Percentiles rank a stretch among this genome's conserved stretches.
These are phyloP conservation scores for Sarcophaga rosellei DNA, from an alignment of 2,888 invertebrate species.

Conservation along the genomic window DNA sequence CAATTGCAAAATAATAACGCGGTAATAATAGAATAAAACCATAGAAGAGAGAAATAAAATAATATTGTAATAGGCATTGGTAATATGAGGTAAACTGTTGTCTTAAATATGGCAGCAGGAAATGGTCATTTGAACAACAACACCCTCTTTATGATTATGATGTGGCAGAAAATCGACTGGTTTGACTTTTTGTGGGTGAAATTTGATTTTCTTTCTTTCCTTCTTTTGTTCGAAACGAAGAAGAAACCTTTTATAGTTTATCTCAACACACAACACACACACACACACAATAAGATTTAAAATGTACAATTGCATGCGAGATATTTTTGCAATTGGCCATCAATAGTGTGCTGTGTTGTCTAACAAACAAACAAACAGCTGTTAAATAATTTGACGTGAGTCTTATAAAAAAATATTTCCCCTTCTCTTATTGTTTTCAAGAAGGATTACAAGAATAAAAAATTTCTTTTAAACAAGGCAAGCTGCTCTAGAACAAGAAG, in stretches of 20 bases:
- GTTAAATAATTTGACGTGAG: constrained; percentile 45
- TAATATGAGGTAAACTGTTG: constrained; percentile 45
- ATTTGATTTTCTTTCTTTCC: constrained; percentile 46
- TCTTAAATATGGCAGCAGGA: neutral
- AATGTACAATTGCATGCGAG: neutral
- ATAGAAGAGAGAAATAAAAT: neutral
- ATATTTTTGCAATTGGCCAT: constrained; percentile 61
- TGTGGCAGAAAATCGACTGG: constrained; percentile 37
- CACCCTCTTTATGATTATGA: neutral
- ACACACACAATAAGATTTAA: constrained; percentile 26
- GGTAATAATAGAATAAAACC: neutral
- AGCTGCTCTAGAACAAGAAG: constrained; percentile 36
- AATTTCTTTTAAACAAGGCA: constrained; percentile 44
- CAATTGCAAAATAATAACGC: neutral
- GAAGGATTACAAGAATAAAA: constrained; percentile 58
- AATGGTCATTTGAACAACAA: constrained; percentile 47
- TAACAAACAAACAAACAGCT: constrained; percentile 43
- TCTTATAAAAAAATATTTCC: constrained; percentile 27
- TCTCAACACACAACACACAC: neutral
- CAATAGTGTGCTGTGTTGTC: neutral
- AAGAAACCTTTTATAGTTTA: constrained; percentile 52
- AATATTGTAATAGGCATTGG: constrained; percentile 1
- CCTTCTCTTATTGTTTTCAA: constrained; percentile 53
- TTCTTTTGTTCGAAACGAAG: constrained; percentile 16
- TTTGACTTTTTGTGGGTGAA: constrained; percentile 64